Conservation (phyloP, 2,888 invertebrate genomes). For the Netelia inedita region DNA sequence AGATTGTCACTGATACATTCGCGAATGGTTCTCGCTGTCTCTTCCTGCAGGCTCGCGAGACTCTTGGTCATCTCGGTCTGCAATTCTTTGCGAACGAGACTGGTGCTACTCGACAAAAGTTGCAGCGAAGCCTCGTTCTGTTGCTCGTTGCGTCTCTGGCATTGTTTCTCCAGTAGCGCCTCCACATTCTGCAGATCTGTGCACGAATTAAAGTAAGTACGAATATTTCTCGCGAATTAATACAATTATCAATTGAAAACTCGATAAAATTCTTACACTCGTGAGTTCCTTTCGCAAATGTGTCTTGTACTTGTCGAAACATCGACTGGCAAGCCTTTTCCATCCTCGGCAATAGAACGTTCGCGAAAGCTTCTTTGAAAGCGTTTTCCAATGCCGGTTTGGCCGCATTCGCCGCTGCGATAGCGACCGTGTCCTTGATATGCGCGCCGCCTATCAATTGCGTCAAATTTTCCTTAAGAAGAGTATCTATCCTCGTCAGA, state of each 20-base stretch:
- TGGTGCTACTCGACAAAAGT: slow-evolving; percentile 70
- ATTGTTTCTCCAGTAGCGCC: slow-evolving; percentile 85
- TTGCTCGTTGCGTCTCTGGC: slow-evolving; percentile 82
- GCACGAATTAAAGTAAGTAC: slow-evolving; percentile 72
- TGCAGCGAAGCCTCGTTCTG: slow-evolving; percentile 76
- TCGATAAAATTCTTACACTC: slow-evolving; percentile 90
- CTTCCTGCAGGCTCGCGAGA: slow-evolving; percentile 79
- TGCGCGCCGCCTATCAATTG: slow-evolving; percentile 91
- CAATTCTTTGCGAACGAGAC: slow-evolving; percentile 79
- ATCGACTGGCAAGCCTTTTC: slow-evolving; percentile 94
- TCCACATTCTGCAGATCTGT: slow-evolving; percentile 86
- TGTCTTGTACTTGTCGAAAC: slow-evolving; percentile 95
- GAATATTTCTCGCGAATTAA: slow-evolving; percentile 19
- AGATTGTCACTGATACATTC: slow-evolving; percentile 82
- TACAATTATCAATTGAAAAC: not conserved
- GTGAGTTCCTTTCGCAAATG: slow-evolving; percentile 94
- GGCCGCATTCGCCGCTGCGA: slow-evolving; percentile 89
- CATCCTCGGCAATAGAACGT: slow-evolving; percentile 93
- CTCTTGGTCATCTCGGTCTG: slow-evolving; percentile 80
- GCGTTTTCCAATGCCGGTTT: slow-evolving; percentile 91
- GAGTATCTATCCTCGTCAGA: slow-evolving; percentile 88
- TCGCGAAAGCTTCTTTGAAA: slow-evolving; percentile 92
- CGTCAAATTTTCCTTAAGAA: slow-evolving; percentile 92
- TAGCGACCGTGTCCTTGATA: slow-evolving; percentile 91
- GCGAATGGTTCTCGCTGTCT: slow-evolving; percentile 79